Conservation (phyloP, 1,140 invertebrate species). For the Augochlora pura region DNA sequence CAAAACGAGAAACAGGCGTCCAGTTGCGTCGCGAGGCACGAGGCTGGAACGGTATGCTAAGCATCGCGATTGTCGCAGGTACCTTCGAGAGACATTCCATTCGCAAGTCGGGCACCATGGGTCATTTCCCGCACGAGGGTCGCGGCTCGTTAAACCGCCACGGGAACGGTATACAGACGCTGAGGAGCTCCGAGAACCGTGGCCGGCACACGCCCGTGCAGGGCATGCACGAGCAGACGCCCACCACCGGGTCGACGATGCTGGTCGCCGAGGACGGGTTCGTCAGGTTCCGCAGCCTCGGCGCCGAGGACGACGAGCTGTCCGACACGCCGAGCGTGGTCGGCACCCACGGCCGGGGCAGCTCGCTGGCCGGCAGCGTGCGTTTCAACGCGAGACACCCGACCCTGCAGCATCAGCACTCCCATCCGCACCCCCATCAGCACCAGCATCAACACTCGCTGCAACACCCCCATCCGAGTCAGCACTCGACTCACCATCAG, state of each 20-base stretch:
- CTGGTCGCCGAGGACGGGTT: constrained; percentile 92
- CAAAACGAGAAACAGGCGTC: neutral
- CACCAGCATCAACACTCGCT: constrained; percentile 61
- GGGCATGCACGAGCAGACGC: constrained; percentile 70
- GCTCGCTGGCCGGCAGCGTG: constrained; percentile 76
- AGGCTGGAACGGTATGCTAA: constrained; percentile 7
- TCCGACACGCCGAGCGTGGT: constrained; percentile 75
- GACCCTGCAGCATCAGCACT: constrained; percentile 63
- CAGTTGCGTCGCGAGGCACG: too few relatives aligned
- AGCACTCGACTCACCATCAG: constrained; percentile 65
- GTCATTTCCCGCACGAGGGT: constrained; percentile 76
- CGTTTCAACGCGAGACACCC: constrained; percentile 74
- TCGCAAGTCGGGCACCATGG: constrained; percentile 79
- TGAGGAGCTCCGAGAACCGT: constrained; percentile 67
- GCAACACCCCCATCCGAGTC: constrained; percentile 62
- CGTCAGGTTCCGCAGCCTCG: constrained; percentile 87
- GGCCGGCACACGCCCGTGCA: constrained; percentile 70
- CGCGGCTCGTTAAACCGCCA: constrained; percentile 79
- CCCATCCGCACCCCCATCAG: constrained; percentile 61
- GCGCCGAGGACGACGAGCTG: constrained; percentile 78
- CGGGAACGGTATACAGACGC: constrained; percentile 72
- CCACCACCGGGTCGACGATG: constrained; percentile 82
- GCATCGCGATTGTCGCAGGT: constrained; percentile 47
- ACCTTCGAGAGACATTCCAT: constrained; percentile 79
- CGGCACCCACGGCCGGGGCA: constrained; percentile 73